Evolutionary conservation across 1,140 invertebrate species (phyloP), one percentile per base, ranked within the genome.

Genomic region (Bathynomus jamesi): DNA sequence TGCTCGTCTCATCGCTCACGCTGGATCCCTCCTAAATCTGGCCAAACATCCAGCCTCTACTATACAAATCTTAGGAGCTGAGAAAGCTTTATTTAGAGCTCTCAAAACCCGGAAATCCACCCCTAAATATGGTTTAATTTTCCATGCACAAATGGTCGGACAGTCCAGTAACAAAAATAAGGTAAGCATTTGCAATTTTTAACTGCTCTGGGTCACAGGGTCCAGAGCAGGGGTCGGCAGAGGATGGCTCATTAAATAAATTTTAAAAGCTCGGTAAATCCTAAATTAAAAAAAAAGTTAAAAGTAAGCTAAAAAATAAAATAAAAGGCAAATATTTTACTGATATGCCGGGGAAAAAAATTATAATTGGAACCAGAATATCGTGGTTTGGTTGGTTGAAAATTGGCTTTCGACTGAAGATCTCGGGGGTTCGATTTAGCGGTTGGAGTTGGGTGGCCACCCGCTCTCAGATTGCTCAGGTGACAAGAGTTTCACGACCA

Each of bases 1-100:
- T 4, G 76, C 76, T 17, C 32, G 76, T 0, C 75, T 76, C 24
- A 71, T 80, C 78, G 61, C 76, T 83, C 76, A 77, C 64, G 74
- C 76, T 27, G 86, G 94, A 31, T 98, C 96, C 3, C 83, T 99
- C 4, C 90, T 98, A 72, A 98, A 96, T 84, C 84, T 99, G 69
- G 96, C 97, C 0, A 99, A 99, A 80, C 93, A 97, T 84, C 97
- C 98, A 4, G 94, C 97, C 2, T 99, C 96, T 0, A 99, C 97
- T 0, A 87, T 99, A 0, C 97, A 99, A 84, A 99, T 99, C 80
- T 87, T 99, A 31, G 95, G 95, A 70, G 96, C 97, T 2, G 97
- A 99, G 80, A 99, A 99, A 81, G 97, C 97, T 3, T 82, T 99
- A 0, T 99, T 99, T 83, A 78, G 87, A 71, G 87, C 87, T 3